Conservation (phyloP, 1,140 invertebrate species). For the Polypedilum vanderplanki region DNA sequence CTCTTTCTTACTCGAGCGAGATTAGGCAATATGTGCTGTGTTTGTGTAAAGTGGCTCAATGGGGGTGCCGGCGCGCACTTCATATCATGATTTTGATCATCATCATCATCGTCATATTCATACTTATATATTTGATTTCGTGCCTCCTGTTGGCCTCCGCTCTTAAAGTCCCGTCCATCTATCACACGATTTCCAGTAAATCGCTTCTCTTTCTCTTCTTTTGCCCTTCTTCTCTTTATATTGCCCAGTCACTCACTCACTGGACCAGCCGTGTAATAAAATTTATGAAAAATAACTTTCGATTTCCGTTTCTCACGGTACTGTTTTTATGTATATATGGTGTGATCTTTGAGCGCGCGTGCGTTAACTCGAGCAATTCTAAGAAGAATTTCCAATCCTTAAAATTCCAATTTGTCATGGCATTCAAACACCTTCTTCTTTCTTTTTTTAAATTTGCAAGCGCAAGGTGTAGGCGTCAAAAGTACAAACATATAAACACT, state of each 20-base stretch:
- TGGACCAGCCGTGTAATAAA: neutral
- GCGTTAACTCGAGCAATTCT: neutral
- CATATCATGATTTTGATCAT: slow-evolving; percentile 20
- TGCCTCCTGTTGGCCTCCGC: slow-evolving; percentile 6
- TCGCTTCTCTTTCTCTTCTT: slow-evolving; percentile 1
- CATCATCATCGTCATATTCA: neutral
- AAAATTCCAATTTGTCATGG: slow-evolving; percentile 2
- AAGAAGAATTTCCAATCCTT: slow-evolving; percentile 3
- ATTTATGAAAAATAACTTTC: slow-evolving; percentile 22
- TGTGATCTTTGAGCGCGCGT: neutral
- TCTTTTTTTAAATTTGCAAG: neutral
- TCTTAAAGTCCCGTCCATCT: neutral
- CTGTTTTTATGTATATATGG: neutral
- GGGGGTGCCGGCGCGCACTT: slow-evolving; percentile 4
- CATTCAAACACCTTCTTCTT: neutral
- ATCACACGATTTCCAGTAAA: slow-evolving; percentile 25
- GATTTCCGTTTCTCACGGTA: slow-evolving; percentile 20
- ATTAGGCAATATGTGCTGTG: neutral
- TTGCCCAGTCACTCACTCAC: neutral
- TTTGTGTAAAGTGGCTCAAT: slow-evolving; percentile 11
- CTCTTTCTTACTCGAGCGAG: neutral
- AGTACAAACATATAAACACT: neutral
- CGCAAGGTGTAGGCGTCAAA: neutral
- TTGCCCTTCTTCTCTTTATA: neutral
- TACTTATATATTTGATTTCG: neutral